A percentile compares a stretch with the other conserved stretches of the same genome.
These are phyloP conservation scores for Macroramphosus scolopax DNA, from an alignment of 2,797 vertebrate genomes.

Conservation along the genomic window DNA sequence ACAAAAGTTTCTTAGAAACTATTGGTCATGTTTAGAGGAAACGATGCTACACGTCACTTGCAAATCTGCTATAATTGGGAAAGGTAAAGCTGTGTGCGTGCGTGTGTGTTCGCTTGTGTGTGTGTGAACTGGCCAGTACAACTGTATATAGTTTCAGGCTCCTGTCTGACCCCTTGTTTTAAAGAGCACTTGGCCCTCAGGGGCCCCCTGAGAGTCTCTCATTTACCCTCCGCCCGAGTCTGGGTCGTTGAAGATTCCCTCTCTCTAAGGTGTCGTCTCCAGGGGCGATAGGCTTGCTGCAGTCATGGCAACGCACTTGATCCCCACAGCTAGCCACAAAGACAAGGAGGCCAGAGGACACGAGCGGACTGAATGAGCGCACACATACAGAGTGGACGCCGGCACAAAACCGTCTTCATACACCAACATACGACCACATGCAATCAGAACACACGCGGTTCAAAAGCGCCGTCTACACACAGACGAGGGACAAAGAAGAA, in stretches of 20 bases:
- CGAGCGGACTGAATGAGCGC: slow-evolving; percentile 6
- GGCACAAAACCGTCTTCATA: no score
- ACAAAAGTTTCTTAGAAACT: no score
- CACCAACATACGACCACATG: no score
- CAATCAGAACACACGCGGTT: not conserved
- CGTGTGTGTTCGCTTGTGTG: not conserved
- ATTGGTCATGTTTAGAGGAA: no score
- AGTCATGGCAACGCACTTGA: slow-evolving; percentile 66
- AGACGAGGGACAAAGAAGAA: not conserved
- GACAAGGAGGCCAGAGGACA: slow-evolving; percentile 40
- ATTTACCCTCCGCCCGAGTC: slow-evolving; percentile 36
- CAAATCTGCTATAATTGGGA: no score
- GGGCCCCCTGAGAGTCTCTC: slow-evolving; percentile 49
- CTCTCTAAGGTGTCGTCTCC: slow-evolving; percentile 45
- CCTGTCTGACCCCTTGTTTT: slow-evolving; percentile 35
- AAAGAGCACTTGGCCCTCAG: slow-evolving; percentile 40
- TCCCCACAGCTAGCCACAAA: slow-evolving; percentile 54
- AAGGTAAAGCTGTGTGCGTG: not conserved
- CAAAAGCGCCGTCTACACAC: not conserved
- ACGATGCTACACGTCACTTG: no score
- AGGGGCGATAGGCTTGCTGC: slow-evolving; percentile 52
- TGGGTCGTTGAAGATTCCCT: slow-evolving; percentile 43
- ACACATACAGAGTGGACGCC: not conserved
- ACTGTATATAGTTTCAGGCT: slow-evolving; percentile 34
- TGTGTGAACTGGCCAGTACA: not conserved